Evolutionary conservation across 23 tunicate species (phyloP), one percentile per base, ranked within the genome.

Genomic region (Halocynthia aurantium): DNA sequence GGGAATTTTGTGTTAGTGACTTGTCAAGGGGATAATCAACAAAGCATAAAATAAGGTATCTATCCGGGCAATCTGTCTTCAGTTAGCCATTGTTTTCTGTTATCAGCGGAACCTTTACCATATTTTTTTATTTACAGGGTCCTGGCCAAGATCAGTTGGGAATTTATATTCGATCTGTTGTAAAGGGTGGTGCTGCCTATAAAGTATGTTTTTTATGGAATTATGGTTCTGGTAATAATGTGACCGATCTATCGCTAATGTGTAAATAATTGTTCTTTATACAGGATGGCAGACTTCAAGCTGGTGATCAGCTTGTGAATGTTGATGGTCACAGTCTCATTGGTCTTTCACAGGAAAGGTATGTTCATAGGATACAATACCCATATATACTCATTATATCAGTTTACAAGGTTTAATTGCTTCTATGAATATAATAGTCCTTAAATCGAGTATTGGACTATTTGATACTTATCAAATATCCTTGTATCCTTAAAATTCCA

Each of bases 261-360:
- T 22, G 65, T 72, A 20, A 72, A 0, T 31, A 31, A 31, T 31
- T 17, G 13, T 79, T 78, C 40, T 58, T 31, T 80, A 61, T 49
- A n/a, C 72, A 93, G 93, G 98, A 93, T 76, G 93, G 98, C 10
- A 83, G 98, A 72, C 61, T 93, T 12, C 83, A 83, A 50, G 84
- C 93, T 51, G 98, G 98, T 40, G 98, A 93, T 61, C 86, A 83
- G 61, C 84, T 93, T 8, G 66, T 93, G 17, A 84, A 85, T 84
- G 98, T 93, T 20, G 98, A 93, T 72, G 93, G 87, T 5, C 84
- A 80, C 50, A 62, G 89, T 5, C 72, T 93, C 22, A 80, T 83
- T 55, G 98, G 94, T 7, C 81, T 93, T 10, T 78, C 92, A 21
- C 98, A 93, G 55, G 94, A 81, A 57, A 81, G 69, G 97, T 90